Conservation (phyloP, 1,140 invertebrate species). For the Brachystomella parvula region DNA sequence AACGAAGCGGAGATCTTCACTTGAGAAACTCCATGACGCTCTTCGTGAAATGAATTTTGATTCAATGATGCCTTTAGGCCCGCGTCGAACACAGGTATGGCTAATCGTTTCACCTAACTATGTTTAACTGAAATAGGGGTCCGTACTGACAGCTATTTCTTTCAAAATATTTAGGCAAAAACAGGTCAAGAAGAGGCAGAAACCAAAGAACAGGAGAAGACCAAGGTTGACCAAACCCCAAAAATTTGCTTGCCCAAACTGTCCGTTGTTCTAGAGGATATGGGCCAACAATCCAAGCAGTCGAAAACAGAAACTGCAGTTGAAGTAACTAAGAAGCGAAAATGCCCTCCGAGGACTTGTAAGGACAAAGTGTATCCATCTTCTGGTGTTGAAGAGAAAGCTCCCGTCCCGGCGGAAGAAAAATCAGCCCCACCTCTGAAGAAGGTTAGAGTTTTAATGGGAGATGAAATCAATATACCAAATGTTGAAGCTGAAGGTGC, state of each 20-base stretch:
- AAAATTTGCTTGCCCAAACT: too few species aligned
- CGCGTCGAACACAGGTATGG: conserved; percentile 12
- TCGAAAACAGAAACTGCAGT: background rate
- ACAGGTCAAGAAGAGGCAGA: background rate
- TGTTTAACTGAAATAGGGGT: too few species aligned
- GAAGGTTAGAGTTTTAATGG: too few species aligned
- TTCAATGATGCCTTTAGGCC: conserved; percentile 28
- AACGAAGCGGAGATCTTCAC: conserved; percentile 26
- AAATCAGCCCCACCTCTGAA: too few species aligned
- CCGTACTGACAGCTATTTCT: background rate
- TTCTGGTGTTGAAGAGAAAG: background rate
- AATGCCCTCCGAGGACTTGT: background rate
- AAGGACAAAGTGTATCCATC: background rate
- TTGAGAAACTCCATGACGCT: conserved; percentile 35
- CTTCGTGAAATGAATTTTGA: conserved; percentile 35
- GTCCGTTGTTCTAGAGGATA: background rate
- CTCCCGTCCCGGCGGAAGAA: background rate
- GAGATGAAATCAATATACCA: too few species aligned
- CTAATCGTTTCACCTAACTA: background rate
- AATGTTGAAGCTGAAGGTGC: too few species aligned
- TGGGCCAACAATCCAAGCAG: background rate
- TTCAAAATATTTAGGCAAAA: too few species aligned
- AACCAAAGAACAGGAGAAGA: background rate
- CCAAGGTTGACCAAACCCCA: too few species aligned
- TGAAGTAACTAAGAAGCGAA: background rate